A percentile compares a stretch with the other conserved stretches of the same genome.
These are phyloP conservation scores for Heptranchias perlo DNA, from an alignment of 2,113 vertebrate species.

Conservation along the genomic window DNA sequence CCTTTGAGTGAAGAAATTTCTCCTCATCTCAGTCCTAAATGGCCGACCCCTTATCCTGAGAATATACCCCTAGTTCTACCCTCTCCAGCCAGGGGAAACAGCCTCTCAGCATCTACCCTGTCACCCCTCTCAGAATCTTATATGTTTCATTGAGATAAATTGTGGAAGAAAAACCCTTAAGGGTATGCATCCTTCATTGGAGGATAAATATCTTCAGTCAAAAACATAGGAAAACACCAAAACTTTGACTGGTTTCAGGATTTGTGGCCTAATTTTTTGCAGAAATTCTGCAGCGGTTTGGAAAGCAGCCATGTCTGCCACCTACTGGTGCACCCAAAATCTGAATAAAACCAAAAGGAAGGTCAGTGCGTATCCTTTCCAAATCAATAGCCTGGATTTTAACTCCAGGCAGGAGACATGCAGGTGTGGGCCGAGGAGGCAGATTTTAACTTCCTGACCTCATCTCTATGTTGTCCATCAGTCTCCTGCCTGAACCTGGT, in stretches of 20 bases:
- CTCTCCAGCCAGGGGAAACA: too few species aligned
- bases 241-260: background rate
- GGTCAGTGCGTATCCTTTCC: too few species aligned
- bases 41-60: too few species aligned
- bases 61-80: too few species aligned
- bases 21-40: too few species aligned
- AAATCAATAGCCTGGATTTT: background rate
- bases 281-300: background rate
- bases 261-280: background rate
- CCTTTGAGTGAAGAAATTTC: too few species aligned
- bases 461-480: background rate
- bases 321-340: constrained; percentile 5
- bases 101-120: too few species aligned
- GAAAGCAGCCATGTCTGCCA: constrained; percentile 14
- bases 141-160: too few species aligned
- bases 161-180: background rate
- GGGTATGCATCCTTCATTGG: background rate
- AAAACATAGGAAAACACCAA: background rate
- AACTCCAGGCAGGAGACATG: background rate
- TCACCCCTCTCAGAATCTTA: too few species aligned
- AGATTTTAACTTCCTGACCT: background rate
- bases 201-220: background rate
- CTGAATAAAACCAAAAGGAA: background rate
- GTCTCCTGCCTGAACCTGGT: background rate
- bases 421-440: background rate